Base-by-base conservation (phyloP, 92 coral and sea anemone species). In the Isaurus tuberculatus region DNA sequence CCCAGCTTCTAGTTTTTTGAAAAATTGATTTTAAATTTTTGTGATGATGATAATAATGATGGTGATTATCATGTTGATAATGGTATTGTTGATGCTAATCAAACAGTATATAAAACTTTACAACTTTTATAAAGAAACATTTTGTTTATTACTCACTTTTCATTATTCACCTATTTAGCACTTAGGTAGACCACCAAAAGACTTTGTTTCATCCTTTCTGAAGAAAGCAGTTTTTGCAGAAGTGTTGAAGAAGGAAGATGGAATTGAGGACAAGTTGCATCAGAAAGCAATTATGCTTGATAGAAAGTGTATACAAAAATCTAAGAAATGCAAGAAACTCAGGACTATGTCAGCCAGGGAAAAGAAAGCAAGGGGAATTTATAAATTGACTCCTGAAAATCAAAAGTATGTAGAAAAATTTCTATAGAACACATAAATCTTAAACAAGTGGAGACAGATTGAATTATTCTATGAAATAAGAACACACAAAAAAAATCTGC, bases 271-370 rank as follows among this genome's bases (percentile, higher is more conserved):
- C 3, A 91, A 32, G 42, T 69, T 93, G 65, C 89, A 57, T 10
- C 85, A 67, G 15, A 89, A 93, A 71, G 92, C 94, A 2, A 89
- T 95, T 29, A 88, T 91, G 94, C 79, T 95, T 80, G 98, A 95
- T 46, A 55, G 71, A 9, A 48, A 88, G 25, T 72, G 81, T 26
- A 77, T 64, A 31, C 72, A 83, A 78, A 75, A 68, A 40, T 40
- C 75, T 4, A 80, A 73, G 64, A 94, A 88, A 80, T 71, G 32
- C 30, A 86, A 80, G 86, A 93, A 89, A 88, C 69, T 79, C 37
- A 95, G 85, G 85, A 89, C 86, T 30, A 90, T 95, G 95, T 93
- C 95, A 27, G 91, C 96, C 42, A 86, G 86, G 19, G 94, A 93
- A 80, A 91, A 85, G 73, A 90, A 80, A 80, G 83, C 75, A 22